Conservation (phyloP, 2,888 invertebrate genomes). For the Epinotia ramella region DNA sequence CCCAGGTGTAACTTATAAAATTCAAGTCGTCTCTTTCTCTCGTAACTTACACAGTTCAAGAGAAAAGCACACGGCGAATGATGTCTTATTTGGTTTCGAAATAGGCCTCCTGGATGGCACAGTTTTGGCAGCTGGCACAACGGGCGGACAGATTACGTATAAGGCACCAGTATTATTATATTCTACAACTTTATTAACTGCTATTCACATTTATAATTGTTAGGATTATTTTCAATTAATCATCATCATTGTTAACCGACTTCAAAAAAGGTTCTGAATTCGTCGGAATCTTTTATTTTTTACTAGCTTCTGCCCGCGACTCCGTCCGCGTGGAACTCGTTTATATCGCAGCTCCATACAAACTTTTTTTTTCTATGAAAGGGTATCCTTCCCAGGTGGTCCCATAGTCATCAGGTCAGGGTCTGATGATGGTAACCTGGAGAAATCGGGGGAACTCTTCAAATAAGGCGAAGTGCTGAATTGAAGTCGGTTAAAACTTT, state of each 20-base stretch:
- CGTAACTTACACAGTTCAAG: neutral
- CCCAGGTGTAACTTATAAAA: neutral
- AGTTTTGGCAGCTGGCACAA: conserved; percentile 28
- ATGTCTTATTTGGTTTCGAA: neutral
- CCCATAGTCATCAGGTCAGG: too few species aligned
- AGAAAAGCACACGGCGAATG: neutral
- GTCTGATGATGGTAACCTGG: too few species aligned
- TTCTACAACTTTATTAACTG: conserved; percentile 41
- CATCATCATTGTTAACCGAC: neutral
- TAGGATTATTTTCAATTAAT: neutral
- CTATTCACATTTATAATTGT: conserved; percentile 9
- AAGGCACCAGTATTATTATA: conserved; percentile 72
- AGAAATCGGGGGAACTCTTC: too few species aligned
- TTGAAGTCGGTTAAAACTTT: too few species aligned
- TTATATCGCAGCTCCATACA: too few species aligned
- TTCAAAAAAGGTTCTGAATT: too few species aligned
- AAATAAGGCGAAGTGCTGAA: too few species aligned
- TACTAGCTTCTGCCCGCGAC: too few species aligned
- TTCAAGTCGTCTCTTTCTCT: neutral
- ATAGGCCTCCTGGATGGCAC: conserved; percentile 13
- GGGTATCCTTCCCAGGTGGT: too few species aligned
- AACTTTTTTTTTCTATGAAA: too few species aligned
- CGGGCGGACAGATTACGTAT: conserved; percentile 79
- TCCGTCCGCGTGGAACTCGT: too few species aligned
- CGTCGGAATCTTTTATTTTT: too few species aligned